These are phyloP conservation scores for Penelope pileata DNA, from an alignment of 2,113 vertebrate species.

Conservation along the genomic window DNA sequence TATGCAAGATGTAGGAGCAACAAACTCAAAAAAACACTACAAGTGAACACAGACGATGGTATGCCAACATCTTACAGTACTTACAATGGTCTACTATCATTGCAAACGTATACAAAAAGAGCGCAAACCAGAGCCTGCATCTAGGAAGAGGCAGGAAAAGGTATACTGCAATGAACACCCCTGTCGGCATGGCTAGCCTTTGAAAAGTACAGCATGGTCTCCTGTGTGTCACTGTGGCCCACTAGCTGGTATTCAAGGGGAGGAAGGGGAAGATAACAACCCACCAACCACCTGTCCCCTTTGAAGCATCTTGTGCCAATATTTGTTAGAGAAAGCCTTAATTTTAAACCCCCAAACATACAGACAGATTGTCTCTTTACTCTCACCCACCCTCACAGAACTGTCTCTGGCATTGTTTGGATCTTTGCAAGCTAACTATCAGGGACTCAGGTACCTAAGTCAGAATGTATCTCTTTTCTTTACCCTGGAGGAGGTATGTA, in stretches of 20 bases:
- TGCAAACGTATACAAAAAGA: background rate
- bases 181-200: background rate
- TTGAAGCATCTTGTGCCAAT: background rate
- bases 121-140: background rate
- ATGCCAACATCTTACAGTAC: background rate
- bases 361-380: background rate
- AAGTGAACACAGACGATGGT: background rate
- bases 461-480: background rate
- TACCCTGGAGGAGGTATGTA: background rate
- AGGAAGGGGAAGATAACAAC: constrained; percentile 36
- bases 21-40: background rate
- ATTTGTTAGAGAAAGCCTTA: background rate
- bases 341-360: background rate
- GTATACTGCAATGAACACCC: background rate
- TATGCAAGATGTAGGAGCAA: background rate
- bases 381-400: background rate
- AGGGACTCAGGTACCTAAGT: background rate
- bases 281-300: constrained; percentile 48
- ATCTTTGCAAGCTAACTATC: background rate
- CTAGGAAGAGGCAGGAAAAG: background rate
- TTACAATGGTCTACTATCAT: background rate
- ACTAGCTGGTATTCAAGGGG: background rate
- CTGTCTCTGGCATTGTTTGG: background rate
- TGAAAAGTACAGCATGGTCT: background rate
- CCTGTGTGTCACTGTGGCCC: background rate